phyloP scores from a whole-genome alignment of 2,113 vertebrate species.

The Chaetura pelagica region DNA sequence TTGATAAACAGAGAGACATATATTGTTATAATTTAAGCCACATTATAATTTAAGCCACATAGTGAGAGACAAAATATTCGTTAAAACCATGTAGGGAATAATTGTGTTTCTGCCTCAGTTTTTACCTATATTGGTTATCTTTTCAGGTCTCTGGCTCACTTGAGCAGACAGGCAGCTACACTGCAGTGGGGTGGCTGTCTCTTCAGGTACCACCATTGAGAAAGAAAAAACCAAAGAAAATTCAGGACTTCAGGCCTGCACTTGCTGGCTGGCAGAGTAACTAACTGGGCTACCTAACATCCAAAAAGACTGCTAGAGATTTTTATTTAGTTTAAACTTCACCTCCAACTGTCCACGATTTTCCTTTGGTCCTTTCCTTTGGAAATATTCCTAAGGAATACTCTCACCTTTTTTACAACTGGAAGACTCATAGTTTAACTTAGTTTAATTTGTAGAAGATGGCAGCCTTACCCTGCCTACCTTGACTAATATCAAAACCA shows the following conservation, averaged over 20 bases:
- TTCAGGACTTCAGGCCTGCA: not conserved
- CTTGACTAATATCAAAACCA: not conserved
- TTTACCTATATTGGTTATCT: not conserved
- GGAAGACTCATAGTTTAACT: not conserved
- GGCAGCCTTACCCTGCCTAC: not conserved
- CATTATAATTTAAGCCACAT: not conserved
- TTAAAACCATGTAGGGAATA: not conserved
- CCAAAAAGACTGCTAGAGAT: not conserved
- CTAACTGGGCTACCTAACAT: not conserved
- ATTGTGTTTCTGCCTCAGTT: not conserved
- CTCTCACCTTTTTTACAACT: not conserved
- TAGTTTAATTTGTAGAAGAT: not conserved
- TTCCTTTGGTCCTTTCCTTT: not conserved
- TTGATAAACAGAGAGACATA: not conserved
- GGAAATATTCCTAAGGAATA: not conserved
- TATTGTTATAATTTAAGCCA: not conserved
- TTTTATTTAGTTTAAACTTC: not conserved
- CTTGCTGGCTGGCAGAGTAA: not conserved
- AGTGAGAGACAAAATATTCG: not conserved
- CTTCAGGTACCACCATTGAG: not conserved
- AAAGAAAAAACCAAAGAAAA: not conserved
- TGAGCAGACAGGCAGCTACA: not conserved
- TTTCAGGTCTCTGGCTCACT: not conserved
- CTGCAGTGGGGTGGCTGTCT: not conserved
- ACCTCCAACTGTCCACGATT: not conserved